Evolutionary conservation across 1,140 invertebrate genomes (phyloP).

Genomic region (Cephus cinctus): DNA sequence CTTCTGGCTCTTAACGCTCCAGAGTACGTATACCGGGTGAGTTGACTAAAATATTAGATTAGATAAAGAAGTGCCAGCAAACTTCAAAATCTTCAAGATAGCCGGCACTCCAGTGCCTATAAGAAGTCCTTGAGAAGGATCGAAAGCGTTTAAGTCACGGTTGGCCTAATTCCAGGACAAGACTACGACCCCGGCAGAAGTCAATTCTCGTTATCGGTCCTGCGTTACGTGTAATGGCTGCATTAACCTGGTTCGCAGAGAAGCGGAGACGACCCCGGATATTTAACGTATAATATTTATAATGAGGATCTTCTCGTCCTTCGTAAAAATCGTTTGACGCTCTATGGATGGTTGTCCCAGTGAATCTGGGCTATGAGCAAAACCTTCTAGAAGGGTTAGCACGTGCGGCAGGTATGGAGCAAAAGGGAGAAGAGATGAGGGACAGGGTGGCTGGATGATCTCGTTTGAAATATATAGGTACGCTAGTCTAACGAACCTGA

Average conservation of each 20-base stretch:
- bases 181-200: no score
- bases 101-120: conserved; percentile 12
- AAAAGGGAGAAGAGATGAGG: not conserved
- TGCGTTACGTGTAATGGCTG: not conserved
- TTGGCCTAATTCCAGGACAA: no score
- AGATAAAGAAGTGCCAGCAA: not conserved
- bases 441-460: not conserved
- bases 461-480: not conserved
- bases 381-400: not conserved
- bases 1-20: conserved; percentile 30
- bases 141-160: no score
- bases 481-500: not conserved
- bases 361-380: not conserved
- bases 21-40: conserved; percentile 32
- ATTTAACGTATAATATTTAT: not conserved
- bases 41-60: conserved; percentile 3
- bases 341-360: not conserved
- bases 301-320: not conserved
- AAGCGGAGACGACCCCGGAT: not conserved
- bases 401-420: not conserved
- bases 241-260: not conserved
- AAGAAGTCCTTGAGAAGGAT: no score
- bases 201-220: no score
- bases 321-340: not conserved
- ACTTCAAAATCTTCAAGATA: conserved; percentile 4